These are phyloP conservation scores for Microtus oregoni DNA, from an alignment of 2,113 vertebrate species.

Conservation along the genomic window DNA sequence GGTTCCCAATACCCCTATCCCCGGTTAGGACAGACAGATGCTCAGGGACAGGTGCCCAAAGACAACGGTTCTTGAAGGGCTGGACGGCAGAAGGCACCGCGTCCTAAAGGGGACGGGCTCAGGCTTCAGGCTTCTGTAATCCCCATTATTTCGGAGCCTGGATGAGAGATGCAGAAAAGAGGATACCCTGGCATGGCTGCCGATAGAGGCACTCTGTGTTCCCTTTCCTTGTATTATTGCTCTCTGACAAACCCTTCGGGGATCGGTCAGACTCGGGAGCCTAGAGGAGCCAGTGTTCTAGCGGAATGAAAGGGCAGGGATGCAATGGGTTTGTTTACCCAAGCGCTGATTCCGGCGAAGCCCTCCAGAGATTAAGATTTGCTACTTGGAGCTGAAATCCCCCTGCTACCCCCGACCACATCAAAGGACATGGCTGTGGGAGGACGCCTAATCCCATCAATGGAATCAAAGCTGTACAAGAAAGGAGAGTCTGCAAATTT, in stretches of 20 bases:
- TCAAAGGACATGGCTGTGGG: slow-evolving; percentile 71
- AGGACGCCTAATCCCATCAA: slow-evolving; percentile 77
- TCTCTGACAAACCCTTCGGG: slow-evolving; percentile 66
- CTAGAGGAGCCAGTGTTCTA: slow-evolving; percentile 73
- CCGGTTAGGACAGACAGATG: not conserved
- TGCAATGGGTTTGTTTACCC: slow-evolving; percentile 76
- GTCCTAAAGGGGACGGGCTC: not conserved
- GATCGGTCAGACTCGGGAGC: slow-evolving; percentile 27
- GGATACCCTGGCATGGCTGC: slow-evolving; percentile 39
- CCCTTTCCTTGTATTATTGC: slow-evolving; percentile 70
- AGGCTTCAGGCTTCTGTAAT: slow-evolving; percentile 40
- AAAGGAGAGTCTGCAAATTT: slow-evolving; percentile 71
- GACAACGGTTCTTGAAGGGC: not conserved
- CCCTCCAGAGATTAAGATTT: slow-evolving; percentile 79
- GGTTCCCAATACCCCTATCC: not conserved
- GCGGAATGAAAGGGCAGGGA: slow-evolving; percentile 79
- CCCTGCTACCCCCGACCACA: slow-evolving; percentile 72
- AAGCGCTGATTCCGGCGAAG: slow-evolving; percentile 59
- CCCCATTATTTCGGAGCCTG: slow-evolving; percentile 46
- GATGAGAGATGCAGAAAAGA: slow-evolving; percentile 64
- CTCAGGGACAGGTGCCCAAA: not conserved
- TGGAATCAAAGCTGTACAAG: slow-evolving; percentile 77
- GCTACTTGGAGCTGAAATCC: slow-evolving; percentile 69
- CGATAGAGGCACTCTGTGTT: slow-evolving; percentile 30
- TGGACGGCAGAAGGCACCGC: not conserved